phyloP scores from a whole-genome alignment of 2,113 vertebrate genomes.

The Semnornis frantzii region DNA sequence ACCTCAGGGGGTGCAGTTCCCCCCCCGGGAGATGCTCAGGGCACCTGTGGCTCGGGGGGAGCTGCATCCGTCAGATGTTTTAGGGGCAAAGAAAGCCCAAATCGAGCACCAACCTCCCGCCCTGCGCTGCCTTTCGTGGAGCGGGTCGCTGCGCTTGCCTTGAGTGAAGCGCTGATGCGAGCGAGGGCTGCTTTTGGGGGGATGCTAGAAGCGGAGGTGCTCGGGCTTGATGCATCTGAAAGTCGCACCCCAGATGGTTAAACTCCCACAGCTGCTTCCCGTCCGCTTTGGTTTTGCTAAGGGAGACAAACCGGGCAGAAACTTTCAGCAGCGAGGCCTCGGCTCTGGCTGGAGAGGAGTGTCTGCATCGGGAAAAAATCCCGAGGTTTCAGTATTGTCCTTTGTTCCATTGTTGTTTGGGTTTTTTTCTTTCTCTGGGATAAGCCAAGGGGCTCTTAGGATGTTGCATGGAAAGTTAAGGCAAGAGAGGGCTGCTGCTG shows the following conservation, averaged over 20 bases:
- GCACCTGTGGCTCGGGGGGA: conserved; percentile 17
- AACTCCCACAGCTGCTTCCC: background rate
- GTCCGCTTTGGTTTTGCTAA: background rate
- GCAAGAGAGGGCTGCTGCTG: background rate
- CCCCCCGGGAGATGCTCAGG: background rate
- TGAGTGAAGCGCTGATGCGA: background rate
- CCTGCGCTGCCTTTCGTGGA: background rate
- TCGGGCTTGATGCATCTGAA: rapidly evolving
- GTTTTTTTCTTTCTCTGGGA: background rate
- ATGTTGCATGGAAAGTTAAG: background rate
- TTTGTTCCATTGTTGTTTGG: background rate
- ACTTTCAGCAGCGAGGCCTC: conserved; percentile 29
- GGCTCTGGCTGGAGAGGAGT: background rate
- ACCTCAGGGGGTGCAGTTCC: too few relatives aligned
- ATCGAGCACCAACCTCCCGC: background rate
- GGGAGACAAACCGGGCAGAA: background rate
- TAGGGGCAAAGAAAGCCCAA: rapidly evolving
- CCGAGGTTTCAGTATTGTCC: background rate
- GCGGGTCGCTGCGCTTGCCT: background rate
- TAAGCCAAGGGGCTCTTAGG: background rate
- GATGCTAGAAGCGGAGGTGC: background rate
- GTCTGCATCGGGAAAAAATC: background rate
- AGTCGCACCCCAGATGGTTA: background rate
- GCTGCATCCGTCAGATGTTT: background rate
- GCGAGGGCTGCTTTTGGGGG: background rate